Evolutionary conservation across 2,888 invertebrate species (phyloP), one percentile per base, ranked within the genome.

Genomic region (Scaptomyza parva): DNA sequence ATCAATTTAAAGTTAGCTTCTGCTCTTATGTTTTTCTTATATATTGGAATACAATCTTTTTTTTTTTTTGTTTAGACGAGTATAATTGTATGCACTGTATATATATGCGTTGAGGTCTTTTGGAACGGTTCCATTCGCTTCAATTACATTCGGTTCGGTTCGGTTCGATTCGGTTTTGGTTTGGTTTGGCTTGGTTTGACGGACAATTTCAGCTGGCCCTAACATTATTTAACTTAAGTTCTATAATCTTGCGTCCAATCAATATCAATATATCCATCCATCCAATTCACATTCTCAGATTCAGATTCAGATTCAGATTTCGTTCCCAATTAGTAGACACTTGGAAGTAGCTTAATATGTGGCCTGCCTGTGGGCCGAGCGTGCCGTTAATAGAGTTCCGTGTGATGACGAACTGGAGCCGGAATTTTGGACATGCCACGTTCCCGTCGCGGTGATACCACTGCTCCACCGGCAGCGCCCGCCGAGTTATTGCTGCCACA

Each of bases 391-490:
- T 91, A 91, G 76, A 91, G 91, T 72, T 91, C 91, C 48, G 91
- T 91, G 51, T 91, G 89, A 64, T 91, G 91, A 22, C 91, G 88
- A 60, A 91, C 89, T 22, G 92, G 92, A 66, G 91, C 91, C 66
- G 92, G 92, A 78, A 92, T 92, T 74, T 89, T 89, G 55, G 92
- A 91, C 69, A 88, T 63, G 39, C 91, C 91, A 14, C 92, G 89
- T 54, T 92, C 90, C 1, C 91, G 89, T 3, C 91, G 73, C 8
- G 91, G 91, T 20, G 91, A 91, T 3, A 91, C 88, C 24, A 88
- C 85, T 2, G 63, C 64, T 0, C 50, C 52, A 0, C 60, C 41
- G 11, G 40, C 45, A 0, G 53, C 37, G 1, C 54, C 20, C 20
- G 37, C 81, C 28, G 91, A 91, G 39, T 90, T 83, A 39, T 86